Base-by-base conservation (phyloP, 2,113 vertebrate genomes). In the Caloenas nicobarica region DNA sequence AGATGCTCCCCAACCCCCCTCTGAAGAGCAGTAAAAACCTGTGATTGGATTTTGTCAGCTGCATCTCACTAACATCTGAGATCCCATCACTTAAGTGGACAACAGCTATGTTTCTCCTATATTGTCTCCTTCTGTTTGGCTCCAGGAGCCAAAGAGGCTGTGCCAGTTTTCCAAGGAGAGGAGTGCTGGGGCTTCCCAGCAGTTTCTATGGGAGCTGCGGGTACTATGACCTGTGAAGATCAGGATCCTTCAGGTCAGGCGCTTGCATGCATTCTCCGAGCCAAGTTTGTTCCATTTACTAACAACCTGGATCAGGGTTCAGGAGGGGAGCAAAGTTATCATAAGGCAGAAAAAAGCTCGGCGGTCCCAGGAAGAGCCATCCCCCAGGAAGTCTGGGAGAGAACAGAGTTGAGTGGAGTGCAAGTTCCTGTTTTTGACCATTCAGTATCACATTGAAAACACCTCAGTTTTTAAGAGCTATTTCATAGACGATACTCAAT, bases 1-100 rank as follows among this genome's bases (percentile, higher is more conserved):
- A 68, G 51, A 11, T 4, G 1, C 4, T 11, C 12, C 8, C 8
- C 3, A 11, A 10, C 7, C 21, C 17, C 1, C 1, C 19, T 38
- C 50, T 26, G 54, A 54, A 62, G 3, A 79, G 2, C 21, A 54
- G 18, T 33, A 61, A 79, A 76, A 40, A 7, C 5, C 10, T 19
- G 23, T 12, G 11, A 44, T 57, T 61, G 40, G 31, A 33, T 61
- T 85, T 81, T 66, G n/a, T 73, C 28, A 62, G 46, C 15, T 61
- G 13, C 22, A 50, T 53, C 34, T 85, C 44, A 24, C 15, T 44
- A 38, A 10, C 8, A 21, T 33, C 50, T 22, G 33, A 80, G n/a
- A 89, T 33, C 31, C 19, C 65, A 23, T 19, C 23, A 17, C 24
- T 62, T 33, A 69, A 58, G 15, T 1, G 16, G 42, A 51, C 3